Base-by-base conservation (phyloP, 2,113 vertebrate genomes). In the Etia nguti region DNA sequence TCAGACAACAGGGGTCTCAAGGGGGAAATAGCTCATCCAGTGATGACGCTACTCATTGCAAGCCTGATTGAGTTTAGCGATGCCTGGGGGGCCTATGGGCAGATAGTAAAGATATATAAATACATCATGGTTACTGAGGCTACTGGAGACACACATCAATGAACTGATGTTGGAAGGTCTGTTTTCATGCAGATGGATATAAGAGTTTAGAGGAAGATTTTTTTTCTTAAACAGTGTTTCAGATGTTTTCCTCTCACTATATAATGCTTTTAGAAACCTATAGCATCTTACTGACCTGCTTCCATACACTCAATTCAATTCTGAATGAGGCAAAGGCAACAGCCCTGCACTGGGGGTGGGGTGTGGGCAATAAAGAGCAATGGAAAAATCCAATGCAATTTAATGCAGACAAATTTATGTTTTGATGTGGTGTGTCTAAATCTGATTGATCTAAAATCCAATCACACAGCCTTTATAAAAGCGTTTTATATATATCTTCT, bases 11-110 rank as follows among this genome's bases (percentile, higher is more conserved):
- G 83, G 85, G 79, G 92, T 92, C 92, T 92, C 89, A 10, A 1
- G 90, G 86, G 92, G 83, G 65, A 82, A 59, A 93, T 89, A 87
- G 81, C 92, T 94, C 93, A 93, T 93, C 90, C 75, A 62, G 84
- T 75, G 90, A 93, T 92, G 92, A 89, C 80, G 88, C 89, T 92
- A 55, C 91, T 93, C 89, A 93, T 85, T 88, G 88, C 90, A 82
- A 55, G 94, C 81, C 84, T 94, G 94, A 93, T 92, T 94, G 90
- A 85, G 85, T 95, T 94, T 92, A 89, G 92, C 62, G 73, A 86
- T 81, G 91, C 90, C 93, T 88, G 84, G 24, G 59, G 88, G 87
- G 34, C 57, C 57, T 50, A 29, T 81, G 81, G 86, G 86, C 81
- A 89, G 85, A 93, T 88, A 92, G 88, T 70, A 68, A 86, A 91